phyloP scores from a whole-genome alignment of 2,888 invertebrate species.

The Mechanitis mazaeus region DNA sequence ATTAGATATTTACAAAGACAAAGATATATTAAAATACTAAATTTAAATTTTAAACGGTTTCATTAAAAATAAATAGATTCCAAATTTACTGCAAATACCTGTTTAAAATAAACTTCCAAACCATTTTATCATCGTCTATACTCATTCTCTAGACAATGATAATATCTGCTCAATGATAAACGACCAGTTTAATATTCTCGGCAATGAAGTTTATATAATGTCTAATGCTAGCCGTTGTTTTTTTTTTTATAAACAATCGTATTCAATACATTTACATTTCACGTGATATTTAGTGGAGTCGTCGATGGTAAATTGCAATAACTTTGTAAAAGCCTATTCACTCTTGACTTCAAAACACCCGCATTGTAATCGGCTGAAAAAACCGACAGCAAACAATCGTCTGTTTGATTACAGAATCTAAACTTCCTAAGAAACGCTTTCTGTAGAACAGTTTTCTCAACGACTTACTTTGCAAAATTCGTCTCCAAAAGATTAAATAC shows the following conservation, averaged over 20 bases:
- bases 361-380: too few species aligned
- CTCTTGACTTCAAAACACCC: too few species aligned
- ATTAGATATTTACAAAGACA: too few species aligned
- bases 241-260: not conserved
- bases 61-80: not conserved
- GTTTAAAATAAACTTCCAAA: constrained; percentile 27
- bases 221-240: constrained; percentile 43
- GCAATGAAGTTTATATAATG: constrained; percentile 60
- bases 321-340: too few species aligned
- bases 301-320: too few species aligned
- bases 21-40: not conserved
- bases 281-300: not conserved
- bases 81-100: constrained; percentile 10
- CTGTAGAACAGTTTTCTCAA: too few species aligned
- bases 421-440: too few species aligned
- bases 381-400: too few species aligned
- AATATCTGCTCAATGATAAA: constrained; percentile 17
- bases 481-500: too few species aligned
- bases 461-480: too few species aligned
- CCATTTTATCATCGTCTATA: constrained; percentile 19
- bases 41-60: not conserved
- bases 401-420: too few species aligned
- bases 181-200: constrained; percentile 41
- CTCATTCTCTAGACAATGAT: constrained; percentile 15
- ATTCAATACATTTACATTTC: not conserved